phyloP scores from a whole-genome alignment of 2,797 vertebrate genomes.

The Falco peregrinus region DNA sequence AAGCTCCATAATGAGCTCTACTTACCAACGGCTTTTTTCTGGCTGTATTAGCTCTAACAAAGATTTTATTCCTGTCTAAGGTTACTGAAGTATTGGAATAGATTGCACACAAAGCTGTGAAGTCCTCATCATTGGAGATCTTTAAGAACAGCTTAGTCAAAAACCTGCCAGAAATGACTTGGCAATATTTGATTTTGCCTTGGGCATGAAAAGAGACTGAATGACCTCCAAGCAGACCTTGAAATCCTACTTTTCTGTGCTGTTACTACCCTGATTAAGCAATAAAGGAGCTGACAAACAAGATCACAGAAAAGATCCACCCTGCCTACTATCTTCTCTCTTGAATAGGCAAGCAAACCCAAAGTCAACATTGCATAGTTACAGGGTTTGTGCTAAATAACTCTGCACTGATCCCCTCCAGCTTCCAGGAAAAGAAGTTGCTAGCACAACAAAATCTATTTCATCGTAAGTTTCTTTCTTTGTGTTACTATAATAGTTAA shows the following conservation, averaged over 20 bases:
- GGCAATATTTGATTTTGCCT: neutral
- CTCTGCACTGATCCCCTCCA: neutral
- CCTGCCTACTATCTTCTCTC: neutral
- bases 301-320: neutral
- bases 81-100: neutral
- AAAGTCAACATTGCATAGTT: neutral
- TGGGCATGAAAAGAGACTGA: neutral
- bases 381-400: neutral
- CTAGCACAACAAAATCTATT: neutral
- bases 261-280: neutral
- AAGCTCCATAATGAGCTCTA: neutral
- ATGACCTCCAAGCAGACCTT: neutral
- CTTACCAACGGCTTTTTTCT: neutral
- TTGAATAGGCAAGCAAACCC: neutral
- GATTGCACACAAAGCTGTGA: neutral
- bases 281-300: neutral
- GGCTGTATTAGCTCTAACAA: neutral
- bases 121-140: neutral
- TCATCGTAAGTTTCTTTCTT: neutral
- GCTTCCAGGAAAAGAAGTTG: neutral
- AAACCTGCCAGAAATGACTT: conserved; percentile 24
- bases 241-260: neutral
- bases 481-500: neutral
- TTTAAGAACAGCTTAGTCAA: neutral
- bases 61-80: neutral